A percentile compares a stretch with the other conserved stretches of the same genome.
phyloP scores from a whole-genome alignment of 2,797 vertebrate species.

The Anas georgica region DNA sequence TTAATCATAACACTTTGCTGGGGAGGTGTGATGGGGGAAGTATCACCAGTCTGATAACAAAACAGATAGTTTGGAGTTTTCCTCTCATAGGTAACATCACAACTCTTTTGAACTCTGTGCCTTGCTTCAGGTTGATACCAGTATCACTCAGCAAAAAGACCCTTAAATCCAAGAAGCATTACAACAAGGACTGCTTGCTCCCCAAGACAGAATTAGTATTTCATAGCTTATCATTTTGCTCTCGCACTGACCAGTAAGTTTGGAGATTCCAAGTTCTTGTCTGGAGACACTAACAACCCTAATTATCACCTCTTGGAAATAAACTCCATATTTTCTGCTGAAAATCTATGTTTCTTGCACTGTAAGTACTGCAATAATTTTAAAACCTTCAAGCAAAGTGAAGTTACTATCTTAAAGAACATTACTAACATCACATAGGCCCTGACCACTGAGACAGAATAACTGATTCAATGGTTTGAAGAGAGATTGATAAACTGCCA shows the following conservation, averaged over 20 bases:
- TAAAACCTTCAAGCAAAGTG: background rate
- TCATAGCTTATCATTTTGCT: background rate
- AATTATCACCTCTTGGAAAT: background rate
- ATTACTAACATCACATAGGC: background rate
- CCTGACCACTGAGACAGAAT: background rate
- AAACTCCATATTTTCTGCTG: background rate
- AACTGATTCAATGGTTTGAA: background rate
- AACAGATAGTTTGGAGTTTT: background rate
- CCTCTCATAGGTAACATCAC: background rate
- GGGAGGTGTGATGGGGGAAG: background rate
- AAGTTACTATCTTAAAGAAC: background rate
- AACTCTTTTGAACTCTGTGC: background rate
- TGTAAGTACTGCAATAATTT: background rate
- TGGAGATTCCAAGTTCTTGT: background rate
- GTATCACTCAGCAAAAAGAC: background rate
- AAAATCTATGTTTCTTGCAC: background rate
- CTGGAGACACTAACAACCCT: background rate
- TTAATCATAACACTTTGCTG: accelerated
- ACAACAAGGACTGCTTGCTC: background rate
- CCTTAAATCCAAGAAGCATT: background rate
- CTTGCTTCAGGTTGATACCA: background rate
- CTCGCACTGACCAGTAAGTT: background rate
- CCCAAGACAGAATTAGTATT: background rate
- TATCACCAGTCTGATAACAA: background rate
- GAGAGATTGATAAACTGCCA: background rate